phyloP scores from a whole-genome alignment of 2,888 invertebrate genomes.

The Polia nebulosa region DNA sequence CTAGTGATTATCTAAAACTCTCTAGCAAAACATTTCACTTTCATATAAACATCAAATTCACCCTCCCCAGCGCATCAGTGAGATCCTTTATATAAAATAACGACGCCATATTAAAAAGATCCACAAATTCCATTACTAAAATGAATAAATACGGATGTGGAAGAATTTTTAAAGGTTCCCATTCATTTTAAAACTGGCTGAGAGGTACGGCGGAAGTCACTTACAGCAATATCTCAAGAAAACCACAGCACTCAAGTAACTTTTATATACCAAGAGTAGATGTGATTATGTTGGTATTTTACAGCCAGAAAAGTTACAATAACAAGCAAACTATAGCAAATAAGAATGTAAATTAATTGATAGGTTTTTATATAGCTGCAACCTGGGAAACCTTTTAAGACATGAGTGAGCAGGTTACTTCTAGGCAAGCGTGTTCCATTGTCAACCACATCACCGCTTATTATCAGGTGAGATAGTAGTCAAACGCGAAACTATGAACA shows the following conservation, averaged over 20 bases:
- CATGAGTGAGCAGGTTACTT: too few relatives aligned
- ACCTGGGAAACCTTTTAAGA: too few relatives aligned
- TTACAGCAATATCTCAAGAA: slow-evolving; percentile 67
- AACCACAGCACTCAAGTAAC: slow-evolving; percentile 40
- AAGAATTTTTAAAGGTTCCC: slow-evolving; percentile 69
- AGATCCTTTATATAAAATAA: slow-evolving; percentile 43
- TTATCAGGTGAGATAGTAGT: too few relatives aligned
- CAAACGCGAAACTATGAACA: too few relatives aligned
- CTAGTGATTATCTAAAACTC: not conserved
- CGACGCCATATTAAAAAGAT: slow-evolving; percentile 65
- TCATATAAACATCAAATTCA: slow-evolving; percentile 10
- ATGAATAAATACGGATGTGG: slow-evolving; percentile 75
- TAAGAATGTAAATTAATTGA: too few relatives aligned
- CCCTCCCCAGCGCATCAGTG: not conserved
- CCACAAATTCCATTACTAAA: slow-evolving; percentile 77
- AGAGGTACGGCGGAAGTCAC: slow-evolving; percentile 59
- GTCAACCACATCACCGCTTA: too few relatives aligned
- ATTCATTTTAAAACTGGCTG: slow-evolving; percentile 69
- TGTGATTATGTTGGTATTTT: slow-evolving; percentile 17
- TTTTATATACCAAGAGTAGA: slow-evolving; percentile 22
- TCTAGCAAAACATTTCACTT: not conserved
- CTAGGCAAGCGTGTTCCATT: too few relatives aligned
- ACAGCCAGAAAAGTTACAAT: slow-evolving; percentile 1
- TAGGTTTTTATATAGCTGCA: too few relatives aligned
- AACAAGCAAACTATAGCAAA: not conserved